phyloP scores from a whole-genome alignment of 35 echinoderm and acorn worm species.

The Diadema setosum region DNA sequence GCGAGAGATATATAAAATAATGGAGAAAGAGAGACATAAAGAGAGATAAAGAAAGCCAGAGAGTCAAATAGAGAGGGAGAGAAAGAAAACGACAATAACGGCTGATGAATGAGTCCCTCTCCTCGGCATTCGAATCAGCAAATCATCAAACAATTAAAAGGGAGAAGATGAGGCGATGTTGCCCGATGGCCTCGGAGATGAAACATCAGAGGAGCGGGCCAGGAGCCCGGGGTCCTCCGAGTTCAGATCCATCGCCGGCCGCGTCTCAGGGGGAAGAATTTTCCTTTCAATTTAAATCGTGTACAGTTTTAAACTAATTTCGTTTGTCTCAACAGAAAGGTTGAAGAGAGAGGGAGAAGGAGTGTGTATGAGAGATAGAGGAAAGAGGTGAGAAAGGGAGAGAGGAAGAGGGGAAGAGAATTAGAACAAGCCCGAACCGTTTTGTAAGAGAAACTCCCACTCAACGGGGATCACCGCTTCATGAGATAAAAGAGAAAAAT shows the following conservation, averaged over 20 bases:
- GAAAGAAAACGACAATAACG: too few relatives aligned
- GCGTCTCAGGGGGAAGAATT: background rate
- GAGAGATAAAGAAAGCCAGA: too few relatives aligned
- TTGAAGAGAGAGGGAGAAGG: background rate
- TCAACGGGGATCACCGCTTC: background rate
- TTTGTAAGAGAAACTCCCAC: slow-evolving; percentile 5
- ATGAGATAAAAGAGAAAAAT: background rate
- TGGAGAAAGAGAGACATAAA: too few relatives aligned
- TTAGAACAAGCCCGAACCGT: background rate
- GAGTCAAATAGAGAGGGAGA: too few relatives aligned
- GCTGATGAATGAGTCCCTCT: too few relatives aligned
- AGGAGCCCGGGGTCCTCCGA: background rate
- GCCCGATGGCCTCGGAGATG: too few relatives aligned
- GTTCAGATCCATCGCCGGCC: background rate
- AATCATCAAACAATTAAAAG: too few relatives aligned
- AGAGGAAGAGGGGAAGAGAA: background rate
- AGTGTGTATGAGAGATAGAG: too few relatives aligned
- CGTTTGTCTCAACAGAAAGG: background rate
- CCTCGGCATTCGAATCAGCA: too few relatives aligned
- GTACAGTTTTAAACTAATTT: slow-evolving; percentile 1
- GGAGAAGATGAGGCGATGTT: too few relatives aligned
- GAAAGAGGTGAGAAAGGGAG: background rate
- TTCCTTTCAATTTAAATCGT: slow-evolving; percentile 9
- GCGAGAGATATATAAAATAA: too few relatives aligned
- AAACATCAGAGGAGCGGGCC: too few relatives aligned